These are phyloP conservation scores for Phyto melanocephala DNA, from an alignment of 2,888 invertebrate genomes.

Conservation along the genomic window DNA sequence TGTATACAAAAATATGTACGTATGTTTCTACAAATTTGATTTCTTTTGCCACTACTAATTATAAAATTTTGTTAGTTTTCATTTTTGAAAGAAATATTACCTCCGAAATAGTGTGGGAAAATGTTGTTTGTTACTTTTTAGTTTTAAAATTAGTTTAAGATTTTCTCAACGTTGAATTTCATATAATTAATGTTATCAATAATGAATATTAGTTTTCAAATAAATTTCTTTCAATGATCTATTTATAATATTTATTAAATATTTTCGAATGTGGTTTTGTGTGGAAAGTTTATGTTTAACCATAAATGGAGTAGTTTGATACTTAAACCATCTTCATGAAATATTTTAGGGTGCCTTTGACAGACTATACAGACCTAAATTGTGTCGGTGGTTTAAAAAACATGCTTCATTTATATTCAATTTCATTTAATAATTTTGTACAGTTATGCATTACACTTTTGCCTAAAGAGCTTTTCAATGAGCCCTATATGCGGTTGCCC, in stretches of 20 bases:
- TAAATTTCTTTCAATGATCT: slow-evolving; percentile 58
- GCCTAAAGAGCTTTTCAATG: no score
- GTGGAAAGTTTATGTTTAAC: slow-evolving; percentile 34
- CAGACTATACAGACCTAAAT: no score
- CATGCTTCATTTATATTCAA: no score
- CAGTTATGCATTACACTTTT: no score
- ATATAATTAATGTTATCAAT: slow-evolving; percentile 52
- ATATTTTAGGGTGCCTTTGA: no score
- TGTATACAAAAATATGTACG: slow-evolving; percentile 49
- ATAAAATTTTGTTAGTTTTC: slow-evolving; percentile 54
- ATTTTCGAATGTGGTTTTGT: not conserved
- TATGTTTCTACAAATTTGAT: slow-evolving; percentile 58
- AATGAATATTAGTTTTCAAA: slow-evolving; percentile 56
- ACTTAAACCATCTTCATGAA: no score
- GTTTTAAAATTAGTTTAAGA: slow-evolving; percentile 5
- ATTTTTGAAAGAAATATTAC: slow-evolving; percentile 40
- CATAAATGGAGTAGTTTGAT: no score
- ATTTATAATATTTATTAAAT: slow-evolving; percentile 40
- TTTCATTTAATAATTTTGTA: no score
- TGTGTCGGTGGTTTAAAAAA: no score
- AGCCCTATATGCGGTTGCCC: no score
- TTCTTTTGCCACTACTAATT: slow-evolving; percentile 64
- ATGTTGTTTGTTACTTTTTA: not conserved
- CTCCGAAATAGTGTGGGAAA: slow-evolving; percentile 61
- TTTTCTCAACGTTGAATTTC: slow-evolving; percentile 17